Evolutionary conservation across 2,888 invertebrate species (phyloP), one percentile per base, ranked within the genome.

Genomic region (Hypercompe scribonia): DNA sequence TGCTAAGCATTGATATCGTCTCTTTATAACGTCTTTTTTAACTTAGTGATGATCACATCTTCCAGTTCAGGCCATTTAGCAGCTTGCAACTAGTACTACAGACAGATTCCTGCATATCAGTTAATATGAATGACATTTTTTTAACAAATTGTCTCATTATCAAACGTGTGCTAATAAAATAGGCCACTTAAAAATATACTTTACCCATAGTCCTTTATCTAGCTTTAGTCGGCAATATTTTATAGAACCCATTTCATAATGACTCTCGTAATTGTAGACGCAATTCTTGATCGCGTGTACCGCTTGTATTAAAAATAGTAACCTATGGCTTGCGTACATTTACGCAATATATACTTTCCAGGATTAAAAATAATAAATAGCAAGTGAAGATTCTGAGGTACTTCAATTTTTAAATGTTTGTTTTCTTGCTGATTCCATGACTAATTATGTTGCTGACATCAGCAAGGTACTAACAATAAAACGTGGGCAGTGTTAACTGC

Each of bases 211-310:
- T 31, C 15, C 31, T 61, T 61, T 61, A n/a, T 54, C 24, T 54
- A 46, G 15, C 50, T 54, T 34, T 50, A 39, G 65, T 71, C 61
- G 54, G 65, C 61, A 36, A 39, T 3, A 33, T 68, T 46, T 68
- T 31, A 31, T 63, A 54, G 50, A 24, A 54, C 50, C 50, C 65
- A 66, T 36, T 61, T 66, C 39, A 50, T 66, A 70, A 70, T 80
- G 72, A 73, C 76, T 69, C 65, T 71, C 61, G 65, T 73, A 78
- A 82, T 76, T 74, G 68, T 68, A 77, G 70, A 73, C 74, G 71
- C 34, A 68, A 65, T 65, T 72, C 64, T 65, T 58, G 72, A 72
- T 81, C 81, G 81, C 79, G 74, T 83, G 83, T 70, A 70, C 58
- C 65, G 74, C 65, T 71, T 78, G 67, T 74, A 69, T 73, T 72